phyloP scores from a whole-genome alignment of 2,888 invertebrate species.

The Caenorhabditis drosophilae region DNA sequence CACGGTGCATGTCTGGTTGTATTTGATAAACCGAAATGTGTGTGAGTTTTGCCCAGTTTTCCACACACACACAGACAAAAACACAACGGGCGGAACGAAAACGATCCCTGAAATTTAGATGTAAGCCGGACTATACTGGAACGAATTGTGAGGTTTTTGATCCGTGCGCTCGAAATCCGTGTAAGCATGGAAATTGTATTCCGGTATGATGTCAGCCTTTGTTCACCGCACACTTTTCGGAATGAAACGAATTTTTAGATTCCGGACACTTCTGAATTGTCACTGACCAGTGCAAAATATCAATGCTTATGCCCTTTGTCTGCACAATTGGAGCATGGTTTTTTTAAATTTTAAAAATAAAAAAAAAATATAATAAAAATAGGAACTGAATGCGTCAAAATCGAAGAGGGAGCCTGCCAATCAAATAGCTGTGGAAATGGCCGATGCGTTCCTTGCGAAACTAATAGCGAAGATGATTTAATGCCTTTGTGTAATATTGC shows the following conservation, averaged over 20 bases:
- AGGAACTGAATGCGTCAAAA: constrained; percentile 2
- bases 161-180: constrained; percentile 44
- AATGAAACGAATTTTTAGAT: constrained; percentile 14
- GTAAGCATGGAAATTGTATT: constrained; percentile 43
- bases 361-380: constrained; percentile 1
- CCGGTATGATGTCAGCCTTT: constrained; percentile 12
- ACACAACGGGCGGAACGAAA: no score
- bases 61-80: no score
- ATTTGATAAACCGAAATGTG: constrained; percentile 29
- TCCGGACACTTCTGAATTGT: constrained; percentile 10
- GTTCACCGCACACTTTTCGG: background rate
- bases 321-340: constrained; percentile 15
- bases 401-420: constrained; percentile 1
- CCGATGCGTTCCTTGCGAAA: constrained; percentile 28
- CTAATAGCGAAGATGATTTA: constrained; percentile 15
- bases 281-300: constrained; percentile 16
- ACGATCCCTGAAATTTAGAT: constrained; percentile 8
- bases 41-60: no score
- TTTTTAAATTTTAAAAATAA: background rate
- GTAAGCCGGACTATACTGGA: constrained; percentile 43
- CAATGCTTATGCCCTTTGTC: constrained; percentile 39
- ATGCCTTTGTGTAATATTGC: constrained; percentile 22
- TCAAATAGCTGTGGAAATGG: constrained; percentile 19
- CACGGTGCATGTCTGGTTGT: constrained; percentile 38
- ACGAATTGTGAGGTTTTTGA: constrained; percentile 41